Percentiles rank a stretch among this genome's conserved stretches.
phyloP scores from a whole-genome alignment of 2,888 invertebrate genomes.

The Drosophila conformis region DNA sequence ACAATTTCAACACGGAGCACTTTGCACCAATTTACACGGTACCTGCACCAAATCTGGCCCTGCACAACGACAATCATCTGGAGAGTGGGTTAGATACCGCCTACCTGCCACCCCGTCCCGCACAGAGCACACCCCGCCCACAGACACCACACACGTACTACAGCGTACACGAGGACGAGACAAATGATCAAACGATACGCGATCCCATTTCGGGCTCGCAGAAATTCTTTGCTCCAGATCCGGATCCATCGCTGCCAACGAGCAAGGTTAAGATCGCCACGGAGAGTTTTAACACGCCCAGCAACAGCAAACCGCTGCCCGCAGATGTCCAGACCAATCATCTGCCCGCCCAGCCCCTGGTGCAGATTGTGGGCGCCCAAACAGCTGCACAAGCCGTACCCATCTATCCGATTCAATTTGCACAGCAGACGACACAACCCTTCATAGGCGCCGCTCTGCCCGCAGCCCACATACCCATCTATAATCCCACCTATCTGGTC shows the following conservation, averaged over 20 bases:
- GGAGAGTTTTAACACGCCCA: conserved; percentile 85
- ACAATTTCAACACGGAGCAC: conserved; percentile 92
- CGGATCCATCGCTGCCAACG: conserved; percentile 85
- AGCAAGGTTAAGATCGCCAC: conserved; percentile 84
- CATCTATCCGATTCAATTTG: conserved; percentile 85
- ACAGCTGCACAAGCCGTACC: conserved; percentile 85
- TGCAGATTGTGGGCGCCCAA: conserved; percentile 84
- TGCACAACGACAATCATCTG: conserved; percentile 82
- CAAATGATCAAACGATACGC: conserved; percentile 84
- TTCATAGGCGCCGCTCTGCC: conserved; percentile 79
- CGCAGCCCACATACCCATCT: conserved; percentile 81
- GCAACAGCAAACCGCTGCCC: conserved; percentile 84
- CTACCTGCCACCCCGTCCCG: conserved; percentile 66
- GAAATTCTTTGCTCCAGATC: conserved; percentile 86
- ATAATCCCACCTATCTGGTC: conserved; percentile 84
- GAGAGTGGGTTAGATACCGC: conserved; percentile 73
- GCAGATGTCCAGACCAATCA: conserved; percentile 82
- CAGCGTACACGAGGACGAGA: conserved; percentile 87
- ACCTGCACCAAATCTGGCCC: conserved; percentile 91
- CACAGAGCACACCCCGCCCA: conserved; percentile 42
- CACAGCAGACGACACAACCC: conserved; percentile 84
- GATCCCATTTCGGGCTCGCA: conserved; percentile 84
- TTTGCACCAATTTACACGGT: conserved; percentile 94
- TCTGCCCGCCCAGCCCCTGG: conserved; percentile 79
- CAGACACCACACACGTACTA: conserved; percentile 82